Base-by-base conservation (phyloP, 2,888 invertebrate genomes). In the Cephalotes varians region DNA sequence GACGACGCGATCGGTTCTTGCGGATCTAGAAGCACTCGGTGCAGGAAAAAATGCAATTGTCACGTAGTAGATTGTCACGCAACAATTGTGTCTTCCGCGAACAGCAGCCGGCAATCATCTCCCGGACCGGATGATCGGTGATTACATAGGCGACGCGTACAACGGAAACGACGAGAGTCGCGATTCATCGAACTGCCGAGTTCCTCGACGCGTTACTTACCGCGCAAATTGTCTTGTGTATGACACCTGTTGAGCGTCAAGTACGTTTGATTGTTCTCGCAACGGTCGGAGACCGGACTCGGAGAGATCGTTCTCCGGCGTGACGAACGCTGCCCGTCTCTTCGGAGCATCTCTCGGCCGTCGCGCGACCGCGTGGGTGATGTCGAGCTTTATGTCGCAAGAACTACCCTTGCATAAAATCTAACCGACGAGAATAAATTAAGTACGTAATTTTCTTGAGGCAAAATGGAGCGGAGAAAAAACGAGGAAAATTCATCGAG, bases 181-280 rank as follows among this genome's bases (percentile, higher is more conserved):
- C 25, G 54, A 71, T 37, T 71, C 65, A 40, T 34, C 64, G 77
- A 69, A 40, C 49, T 28, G 62, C 58, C 58, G 62, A 67, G 76
- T 44, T 37, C 71, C 82, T 77, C 65, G 67, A 67, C 84, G 85
- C 86, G 83, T 88, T 80, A 80, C 58, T 72, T 65, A 80, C 58
- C 56, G 28, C 88, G 87, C 86, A 87, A 89, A 91, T 90, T 88
- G 89, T 91, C 91, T 90, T 88, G 87, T 88, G 87, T 83, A 86
- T 90, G 91, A 92, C 92, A 93, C 93, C 93, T 93, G 92, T 93
- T 93, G 92, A 93, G 87, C 90, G 85, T 91, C 84, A 91, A 92
- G 89, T 90, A 87, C 87, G 87, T 90, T 90, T 90, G 85, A 85
- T 89, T 90, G 84, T 82, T 74, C 73, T 73, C 80, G 56, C 34